Base-by-base conservation (phyloP, 2,888 invertebrate genomes). In the Peribatodes rhomboidaria region DNA sequence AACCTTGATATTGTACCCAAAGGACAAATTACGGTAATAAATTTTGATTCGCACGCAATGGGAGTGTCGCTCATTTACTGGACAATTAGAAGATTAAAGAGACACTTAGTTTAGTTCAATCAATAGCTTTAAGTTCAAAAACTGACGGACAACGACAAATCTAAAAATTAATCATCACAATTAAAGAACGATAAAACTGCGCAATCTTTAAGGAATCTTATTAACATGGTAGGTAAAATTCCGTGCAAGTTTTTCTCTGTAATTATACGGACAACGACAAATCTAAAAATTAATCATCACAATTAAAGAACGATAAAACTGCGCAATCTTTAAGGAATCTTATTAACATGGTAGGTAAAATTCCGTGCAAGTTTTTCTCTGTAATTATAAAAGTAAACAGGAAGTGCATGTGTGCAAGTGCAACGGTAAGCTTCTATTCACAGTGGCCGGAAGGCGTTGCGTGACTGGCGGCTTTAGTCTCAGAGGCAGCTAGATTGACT, bases 361-460 rank as follows among this genome's bases (percentile, higher is more conserved):
- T 27, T 44, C 31, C 46, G 27, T 22, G 16, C n/a, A 53, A 49
- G 47, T 35, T 39, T 59, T 33, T 63, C 47, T 35, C 50, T 18
- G 20, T 50, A 50, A 18, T 35, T 27, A 58, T 37, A 50, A 68
- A 61, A 58, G 58, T 67, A 66, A 60, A 60, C 66, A 71, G 68
- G 72, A 71, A 71, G 58, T 66, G 68, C 68, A 69, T 68, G 69
- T 65, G 62, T 64, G 61, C 67, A 61, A 68, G 70, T 67, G 72
- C 75, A 85, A 84, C 85, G 85, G 85, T 84, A 82, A 76, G 82
- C 79, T 79, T 82, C 77, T 82, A 85, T 86, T 81, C 84, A 76
- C 77, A 72, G 77, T 72, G 76, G 76, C 86, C 85, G 88, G 89
- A 89, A 85, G 84, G 71, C 80, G 81, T 85, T 82, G 84, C 84